These are phyloP conservation scores for Agriopis aurantiaria DNA, from an alignment of 2,888 invertebrate genomes.

Conservation along the genomic window DNA sequence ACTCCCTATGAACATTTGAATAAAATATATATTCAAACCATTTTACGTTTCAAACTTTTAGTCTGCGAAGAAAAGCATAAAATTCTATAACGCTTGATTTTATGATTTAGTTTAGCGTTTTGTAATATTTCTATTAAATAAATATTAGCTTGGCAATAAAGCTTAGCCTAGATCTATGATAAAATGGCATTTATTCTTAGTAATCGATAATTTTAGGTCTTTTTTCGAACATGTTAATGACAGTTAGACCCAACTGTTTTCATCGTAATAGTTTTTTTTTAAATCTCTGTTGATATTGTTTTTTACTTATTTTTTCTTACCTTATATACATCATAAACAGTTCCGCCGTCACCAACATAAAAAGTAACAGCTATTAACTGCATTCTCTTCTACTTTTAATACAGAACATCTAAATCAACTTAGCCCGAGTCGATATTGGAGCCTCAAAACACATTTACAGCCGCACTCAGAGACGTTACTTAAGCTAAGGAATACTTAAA, in stretches of 20 bases:
- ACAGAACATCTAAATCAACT: slow-evolving; percentile 6
- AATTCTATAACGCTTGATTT: slow-evolving; percentile 37
- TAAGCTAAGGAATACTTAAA: no score
- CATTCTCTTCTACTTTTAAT: slow-evolving; percentile 4
- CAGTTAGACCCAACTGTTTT: no score
- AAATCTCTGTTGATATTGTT: no score
- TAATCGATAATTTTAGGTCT: neutral
- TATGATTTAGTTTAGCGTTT: slow-evolving; percentile 45
- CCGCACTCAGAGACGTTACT: no score
- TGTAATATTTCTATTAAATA: slow-evolving; percentile 7
- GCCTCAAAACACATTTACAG: neutral
- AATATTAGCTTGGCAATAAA: slow-evolving; percentile 3
- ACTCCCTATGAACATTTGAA: slow-evolving; percentile 24
- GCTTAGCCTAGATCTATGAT: slow-evolving; percentile 10
- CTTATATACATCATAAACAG: neutral
- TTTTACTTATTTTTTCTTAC: no score
- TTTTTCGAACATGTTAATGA: neutral
- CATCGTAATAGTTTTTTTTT: no score
- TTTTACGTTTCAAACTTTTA: slow-evolving; percentile 19
- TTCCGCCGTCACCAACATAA: slow-evolving; percentile 6
- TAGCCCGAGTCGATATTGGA: neutral
- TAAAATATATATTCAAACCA: slow-evolving; percentile 30
- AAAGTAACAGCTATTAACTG: neutral
- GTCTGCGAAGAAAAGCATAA: slow-evolving; percentile 37
- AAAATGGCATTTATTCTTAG: slow-evolving; percentile 10